These are phyloP conservation scores for Plecturocebus donacophilus DNA, from an alignment of 2,113 vertebrate species.

Conservation along the genomic window DNA sequence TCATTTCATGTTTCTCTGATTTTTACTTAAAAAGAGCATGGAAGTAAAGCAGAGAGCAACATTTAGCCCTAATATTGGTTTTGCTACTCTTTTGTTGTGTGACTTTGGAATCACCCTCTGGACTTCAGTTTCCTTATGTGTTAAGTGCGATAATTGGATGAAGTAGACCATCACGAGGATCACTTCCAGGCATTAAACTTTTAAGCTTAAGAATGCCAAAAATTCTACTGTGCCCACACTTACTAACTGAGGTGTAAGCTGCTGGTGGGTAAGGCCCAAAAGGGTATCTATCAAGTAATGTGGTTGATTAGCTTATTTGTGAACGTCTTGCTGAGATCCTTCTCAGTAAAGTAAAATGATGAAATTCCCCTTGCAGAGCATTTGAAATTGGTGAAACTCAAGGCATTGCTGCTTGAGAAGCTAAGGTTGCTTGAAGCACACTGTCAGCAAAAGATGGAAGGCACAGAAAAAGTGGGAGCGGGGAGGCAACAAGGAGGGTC, in stretches of 20 bases:
- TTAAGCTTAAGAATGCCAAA: not conserved
- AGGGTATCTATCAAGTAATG: not conserved
- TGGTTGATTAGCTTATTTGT: not conserved
- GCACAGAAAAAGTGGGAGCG: not conserved
- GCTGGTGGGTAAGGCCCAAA: not conserved
- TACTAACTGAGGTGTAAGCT: not conserved
- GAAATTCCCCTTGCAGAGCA: not conserved
- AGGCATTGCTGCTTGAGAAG: not conserved
- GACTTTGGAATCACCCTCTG: not conserved
- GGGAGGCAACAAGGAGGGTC: not conserved
- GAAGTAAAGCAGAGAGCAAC: not conserved
- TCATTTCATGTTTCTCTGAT: not conserved
- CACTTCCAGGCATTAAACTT: not conserved
- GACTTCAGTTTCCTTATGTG: not conserved
- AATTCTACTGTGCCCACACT: not conserved
- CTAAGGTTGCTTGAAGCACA: not conserved
- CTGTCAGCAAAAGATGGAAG: not conserved
- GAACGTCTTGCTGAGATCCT: conserved; percentile 6
- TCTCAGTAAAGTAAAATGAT: not conserved
- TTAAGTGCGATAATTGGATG: not conserved
- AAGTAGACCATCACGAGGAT: not conserved
- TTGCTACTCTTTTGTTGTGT: not conserved
- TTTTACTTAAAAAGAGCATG: not conserved
- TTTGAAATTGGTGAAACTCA: not conserved
- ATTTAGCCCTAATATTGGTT: not conserved